These are phyloP conservation scores for Marisa cornuarietis DNA, from an alignment of 1,140 invertebrate genomes.

Conservation along the genomic window DNA sequence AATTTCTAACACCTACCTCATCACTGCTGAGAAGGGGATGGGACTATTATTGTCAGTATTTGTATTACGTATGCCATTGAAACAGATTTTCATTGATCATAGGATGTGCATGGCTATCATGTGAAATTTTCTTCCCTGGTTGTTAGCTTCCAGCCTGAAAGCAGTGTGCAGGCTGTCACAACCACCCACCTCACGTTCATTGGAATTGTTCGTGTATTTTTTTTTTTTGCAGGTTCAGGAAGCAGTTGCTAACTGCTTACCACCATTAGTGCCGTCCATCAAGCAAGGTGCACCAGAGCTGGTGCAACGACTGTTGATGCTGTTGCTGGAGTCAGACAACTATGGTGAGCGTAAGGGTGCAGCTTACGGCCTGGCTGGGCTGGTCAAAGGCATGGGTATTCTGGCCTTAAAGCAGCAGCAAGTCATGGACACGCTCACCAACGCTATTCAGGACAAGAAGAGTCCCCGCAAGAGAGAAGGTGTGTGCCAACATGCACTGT, in stretches of 20 bases:
- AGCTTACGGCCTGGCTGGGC: conserved; percentile 66
- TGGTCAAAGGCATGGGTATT: conserved; percentile 96
- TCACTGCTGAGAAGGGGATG: too few species aligned
- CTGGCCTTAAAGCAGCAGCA: conserved; percentile 93
- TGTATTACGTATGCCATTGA: too few species aligned
- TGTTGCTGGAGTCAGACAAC: conserved; percentile 90
- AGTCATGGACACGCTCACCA: conserved; percentile 93
- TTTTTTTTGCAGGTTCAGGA: conserved; percentile 84
- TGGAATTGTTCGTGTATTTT: conserved; percentile 3
- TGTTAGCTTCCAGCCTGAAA: too few species aligned
- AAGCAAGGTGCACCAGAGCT: conserved; percentile 88
- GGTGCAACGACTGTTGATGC: conserved; percentile 85
- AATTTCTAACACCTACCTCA: too few species aligned
- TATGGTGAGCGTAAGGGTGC: conserved; percentile 90
- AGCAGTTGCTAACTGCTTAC: conserved; percentile 95
- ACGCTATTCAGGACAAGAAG: conserved; percentile 96
- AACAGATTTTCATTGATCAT: background rate
- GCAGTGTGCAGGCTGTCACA: too few species aligned
- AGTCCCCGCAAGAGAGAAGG: conserved; percentile 92
- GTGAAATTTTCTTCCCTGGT: too few species aligned
- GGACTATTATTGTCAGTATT: too few species aligned
- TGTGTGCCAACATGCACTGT: conserved; percentile 48
- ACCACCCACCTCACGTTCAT: too few species aligned
- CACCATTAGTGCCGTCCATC: conserved; percentile 90
- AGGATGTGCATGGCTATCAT: too few species aligned